These are phyloP conservation scores for Ceyx cyanopectus DNA, from an alignment of 2,113 vertebrate genomes.

Conservation along the genomic window DNA sequence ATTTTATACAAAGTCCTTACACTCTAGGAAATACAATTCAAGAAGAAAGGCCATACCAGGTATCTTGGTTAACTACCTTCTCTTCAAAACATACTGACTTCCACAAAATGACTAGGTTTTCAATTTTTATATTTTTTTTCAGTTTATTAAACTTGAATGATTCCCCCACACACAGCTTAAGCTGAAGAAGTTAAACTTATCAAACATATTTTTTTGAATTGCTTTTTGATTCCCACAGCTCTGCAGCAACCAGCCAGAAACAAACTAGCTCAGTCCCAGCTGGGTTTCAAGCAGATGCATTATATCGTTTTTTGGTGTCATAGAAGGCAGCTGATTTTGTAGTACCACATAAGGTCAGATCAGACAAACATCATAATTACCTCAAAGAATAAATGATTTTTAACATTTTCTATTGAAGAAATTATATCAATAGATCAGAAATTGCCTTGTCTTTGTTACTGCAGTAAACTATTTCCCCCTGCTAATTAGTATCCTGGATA, in stretches of 20 bases:
- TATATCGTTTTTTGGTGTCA: not conserved
- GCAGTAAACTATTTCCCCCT: not conserved
- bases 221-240: not conserved
- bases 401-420: not conserved
- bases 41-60: not conserved
- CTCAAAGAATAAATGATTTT: not conserved
- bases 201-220: not conserved
- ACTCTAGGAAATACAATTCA: not conserved
- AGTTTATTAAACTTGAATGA: not conserved
- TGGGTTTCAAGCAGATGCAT: not conserved
- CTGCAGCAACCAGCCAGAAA: not conserved
- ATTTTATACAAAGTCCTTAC: not conserved
- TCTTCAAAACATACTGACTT: not conserved
- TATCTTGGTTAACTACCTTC: not conserved
- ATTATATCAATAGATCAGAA: not conserved
- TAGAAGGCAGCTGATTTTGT: not conserved
- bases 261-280: not conserved
- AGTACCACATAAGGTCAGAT: not conserved
- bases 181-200: not conserved
- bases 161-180: accelerated
- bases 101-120: not conserved
- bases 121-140: not conserved
- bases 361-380: not conserved
- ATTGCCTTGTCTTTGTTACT: not conserved
- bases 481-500: not conserved